Percentiles rank a stretch among this genome's conserved stretches.
phyloP scores from a whole-genome alignment of 2,888 invertebrate species.

The Amblyjoppa proteus region DNA sequence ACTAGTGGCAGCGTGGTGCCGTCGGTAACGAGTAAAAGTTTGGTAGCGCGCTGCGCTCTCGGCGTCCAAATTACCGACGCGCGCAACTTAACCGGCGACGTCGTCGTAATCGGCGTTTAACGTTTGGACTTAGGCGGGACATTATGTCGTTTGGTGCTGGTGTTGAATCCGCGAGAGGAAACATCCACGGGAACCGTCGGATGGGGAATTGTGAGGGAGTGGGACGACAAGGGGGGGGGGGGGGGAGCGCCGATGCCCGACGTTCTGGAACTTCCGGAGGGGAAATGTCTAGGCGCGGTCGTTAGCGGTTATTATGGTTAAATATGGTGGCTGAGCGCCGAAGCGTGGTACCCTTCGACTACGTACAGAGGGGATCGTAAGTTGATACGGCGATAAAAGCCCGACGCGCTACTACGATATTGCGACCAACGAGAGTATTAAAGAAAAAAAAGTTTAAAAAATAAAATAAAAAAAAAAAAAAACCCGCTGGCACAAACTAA shows the following conservation, averaged over 20 bases:
- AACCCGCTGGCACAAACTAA: conserved; percentile 10
- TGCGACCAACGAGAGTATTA: conserved; percentile 32
- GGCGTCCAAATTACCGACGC: conserved; percentile 31
- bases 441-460: conserved; percentile 10
- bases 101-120: conserved; percentile 78
- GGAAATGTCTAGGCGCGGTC: conserved; percentile 75
- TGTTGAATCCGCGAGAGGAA: conserved; percentile 39
- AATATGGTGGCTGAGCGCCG: conserved; percentile 71
- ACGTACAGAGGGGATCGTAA: conserved; percentile 47
- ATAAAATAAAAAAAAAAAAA: conserved; percentile 4
- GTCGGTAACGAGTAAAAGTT: conserved; percentile 66
- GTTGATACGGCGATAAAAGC: conserved; percentile 65
- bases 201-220: conserved; percentile 23
- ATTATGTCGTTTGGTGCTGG: conserved; percentile 73
- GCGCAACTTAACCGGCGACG: conserved; percentile 21
- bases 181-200: conserved; percentile 21
- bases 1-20: conserved; percentile 27
- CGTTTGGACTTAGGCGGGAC: conserved; percentile 77
- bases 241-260: conserved; percentile 56
- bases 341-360: conserved; percentile 42
- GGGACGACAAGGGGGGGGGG: not conserved
- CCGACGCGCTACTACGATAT: conserved; percentile 22
- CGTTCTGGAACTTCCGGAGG: conserved; percentile 75
- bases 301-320: conserved; percentile 81
- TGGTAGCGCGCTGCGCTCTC: not conserved